phyloP scores from a whole-genome alignment of 2,113 vertebrate species.

The Mohoua ochrocephala region DNA sequence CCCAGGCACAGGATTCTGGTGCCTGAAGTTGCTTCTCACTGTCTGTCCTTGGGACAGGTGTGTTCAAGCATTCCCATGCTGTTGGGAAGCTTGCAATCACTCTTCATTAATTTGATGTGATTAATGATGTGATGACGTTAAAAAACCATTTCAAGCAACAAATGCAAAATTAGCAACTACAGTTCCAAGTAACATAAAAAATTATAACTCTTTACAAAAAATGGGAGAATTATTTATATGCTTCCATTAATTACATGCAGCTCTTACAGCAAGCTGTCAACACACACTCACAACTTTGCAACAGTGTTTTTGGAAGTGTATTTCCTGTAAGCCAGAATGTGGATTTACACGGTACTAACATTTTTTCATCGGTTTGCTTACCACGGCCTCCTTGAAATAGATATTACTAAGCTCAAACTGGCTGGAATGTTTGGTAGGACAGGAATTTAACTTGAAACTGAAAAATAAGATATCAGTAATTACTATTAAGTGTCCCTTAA shows the following conservation, averaged over 20 bases:
- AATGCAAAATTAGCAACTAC: neutral
- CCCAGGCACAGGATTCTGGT: neutral
- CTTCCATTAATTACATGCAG: neutral
- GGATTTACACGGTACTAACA: neutral
- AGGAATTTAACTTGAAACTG: neutral
- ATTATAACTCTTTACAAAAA: neutral
- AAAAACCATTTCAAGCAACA: neutral
- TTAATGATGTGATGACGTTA: neutral
- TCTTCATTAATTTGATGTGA: neutral
- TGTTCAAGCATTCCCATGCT: neutral
- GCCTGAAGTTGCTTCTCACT: neutral
- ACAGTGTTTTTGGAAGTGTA: neutral
- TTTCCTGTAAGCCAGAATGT: neutral
- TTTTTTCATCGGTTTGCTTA: neutral
- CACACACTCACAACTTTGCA: neutral
- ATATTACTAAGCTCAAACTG: neutral
- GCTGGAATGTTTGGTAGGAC: neutral
- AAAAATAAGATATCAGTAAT: neutral
- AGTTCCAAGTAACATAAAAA: neutral
- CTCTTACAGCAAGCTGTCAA: neutral
- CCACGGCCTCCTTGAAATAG: neutral
- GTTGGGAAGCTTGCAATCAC: neutral
- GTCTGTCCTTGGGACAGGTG: neutral
- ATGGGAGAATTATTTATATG: neutral
- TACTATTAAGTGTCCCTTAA: neutral